phyloP scores from a whole-genome alignment of 2,888 invertebrate species.

The Sisyra nigra region DNA sequence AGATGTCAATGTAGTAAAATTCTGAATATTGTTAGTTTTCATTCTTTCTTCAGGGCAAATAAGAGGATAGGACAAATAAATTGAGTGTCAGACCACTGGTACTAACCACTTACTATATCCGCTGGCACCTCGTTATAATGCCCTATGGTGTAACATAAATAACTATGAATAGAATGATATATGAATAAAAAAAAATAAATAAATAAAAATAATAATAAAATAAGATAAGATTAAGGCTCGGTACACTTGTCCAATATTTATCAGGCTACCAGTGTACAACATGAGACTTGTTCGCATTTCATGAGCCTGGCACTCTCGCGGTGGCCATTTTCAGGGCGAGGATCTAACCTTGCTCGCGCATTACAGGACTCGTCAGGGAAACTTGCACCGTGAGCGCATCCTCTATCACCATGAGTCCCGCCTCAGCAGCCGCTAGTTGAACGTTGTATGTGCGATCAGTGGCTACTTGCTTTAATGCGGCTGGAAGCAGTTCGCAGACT shows the following conservation, averaged over 20 bases:
- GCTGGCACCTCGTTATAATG: too few species aligned
- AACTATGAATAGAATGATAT: constrained; percentile 4
- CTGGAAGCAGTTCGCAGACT: constrained; percentile 70
- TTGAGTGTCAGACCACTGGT: too few species aligned
- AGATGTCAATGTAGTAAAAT: too few species aligned
- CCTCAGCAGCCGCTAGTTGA: constrained; percentile 68
- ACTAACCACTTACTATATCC: background rate
- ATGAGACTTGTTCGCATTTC: constrained; percentile 10
- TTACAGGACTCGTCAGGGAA: constrained; percentile 81
- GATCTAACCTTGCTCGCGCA: constrained; percentile 62
- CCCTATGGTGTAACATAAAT: background rate
- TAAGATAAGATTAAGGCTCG: background rate
- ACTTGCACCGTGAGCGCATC: constrained; percentile 67
- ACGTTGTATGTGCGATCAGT: constrained; percentile 69
- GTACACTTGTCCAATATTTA: constrained; percentile 12
- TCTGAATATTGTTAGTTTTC: too few species aligned
- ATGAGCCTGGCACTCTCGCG: constrained; percentile 9
- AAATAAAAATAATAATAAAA: constrained; percentile 3
- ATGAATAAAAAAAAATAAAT: constrained; percentile 3
- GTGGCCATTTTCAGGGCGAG: constrained; percentile 1
- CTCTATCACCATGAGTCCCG: constrained; percentile 70
- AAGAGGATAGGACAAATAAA: too few species aligned
- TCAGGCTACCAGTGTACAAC: constrained; percentile 9
- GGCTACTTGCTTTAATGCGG: constrained; percentile 54
- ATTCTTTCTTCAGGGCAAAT: too few species aligned